Evolutionary conservation across 2,113 vertebrate species (phyloP).

Genomic region (human): GRCh38 chr14:53209001-53209500

Average conservation of each 20-base stretch:
- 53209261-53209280: background rate
- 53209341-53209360: background rate
- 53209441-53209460: background rate
- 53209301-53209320: background rate
- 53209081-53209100: background rate
- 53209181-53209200: constrained; percentile 26
- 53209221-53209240: background rate
- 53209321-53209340: background rate
- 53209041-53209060: constrained; percentile 11
- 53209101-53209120: background rate
- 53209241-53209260: constrained; percentile 7
- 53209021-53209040: background rate
- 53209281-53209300: background rate
- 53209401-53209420: background rate
- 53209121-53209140: background rate
- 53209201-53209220: background rate
- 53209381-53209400: background rate
- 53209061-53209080: background rate
- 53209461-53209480: constrained; percentile 20
- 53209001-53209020: background rate
- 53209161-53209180: background rate
- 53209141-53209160: background rate
- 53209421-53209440: background rate
- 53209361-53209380: background rate
- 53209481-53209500: background rate